phyloP scores from a whole-genome alignment of 2,797 vertebrate species.

The Fundulus diaphanus region DNA sequence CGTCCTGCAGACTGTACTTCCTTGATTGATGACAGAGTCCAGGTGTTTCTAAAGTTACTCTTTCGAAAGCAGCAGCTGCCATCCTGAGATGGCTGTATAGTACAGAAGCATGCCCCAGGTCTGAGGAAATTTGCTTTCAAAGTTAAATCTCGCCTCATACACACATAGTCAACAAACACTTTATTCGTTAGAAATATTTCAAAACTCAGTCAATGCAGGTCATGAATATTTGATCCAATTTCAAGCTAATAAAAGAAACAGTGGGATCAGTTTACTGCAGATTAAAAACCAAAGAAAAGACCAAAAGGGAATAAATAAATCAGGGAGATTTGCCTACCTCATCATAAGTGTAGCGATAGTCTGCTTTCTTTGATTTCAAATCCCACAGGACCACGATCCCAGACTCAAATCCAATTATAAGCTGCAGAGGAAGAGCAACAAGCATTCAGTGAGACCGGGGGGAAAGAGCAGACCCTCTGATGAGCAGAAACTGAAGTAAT shows the following conservation, averaged over 20 bases:
- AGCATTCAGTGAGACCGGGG: constrained; percentile 61
- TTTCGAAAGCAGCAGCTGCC: not conserved
- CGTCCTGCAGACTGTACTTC: not conserved
- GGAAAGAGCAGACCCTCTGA: constrained; percentile 60
- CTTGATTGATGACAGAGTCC: not conserved
- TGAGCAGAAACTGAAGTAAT: constrained; percentile 59
- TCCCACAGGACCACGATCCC: constrained; percentile 98
- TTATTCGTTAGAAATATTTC: not conserved
- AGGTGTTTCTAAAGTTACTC: not conserved
- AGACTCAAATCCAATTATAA: constrained; percentile 98
- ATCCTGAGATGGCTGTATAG: not conserved
- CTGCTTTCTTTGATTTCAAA: constrained; percentile 98
- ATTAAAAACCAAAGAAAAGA: constrained; percentile 41
- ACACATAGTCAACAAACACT: not conserved
- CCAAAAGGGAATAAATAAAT: constrained; percentile 48
- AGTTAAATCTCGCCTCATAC: not conserved
- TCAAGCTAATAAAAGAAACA: constrained; percentile 30
- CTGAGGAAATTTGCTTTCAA: not conserved
- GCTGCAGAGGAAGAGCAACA: constrained; percentile 83
- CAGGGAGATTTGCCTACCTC: constrained; percentile 86
- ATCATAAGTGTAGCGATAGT: constrained; percentile 97
- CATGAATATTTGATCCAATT: constrained; percentile 71
- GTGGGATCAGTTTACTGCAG: not conserved
- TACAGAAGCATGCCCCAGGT: not conserved
- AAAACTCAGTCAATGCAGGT: constrained; percentile 6